phyloP scores from a whole-genome alignment of 2,888 invertebrate genomes.

The Hartigia nigra region DNA sequence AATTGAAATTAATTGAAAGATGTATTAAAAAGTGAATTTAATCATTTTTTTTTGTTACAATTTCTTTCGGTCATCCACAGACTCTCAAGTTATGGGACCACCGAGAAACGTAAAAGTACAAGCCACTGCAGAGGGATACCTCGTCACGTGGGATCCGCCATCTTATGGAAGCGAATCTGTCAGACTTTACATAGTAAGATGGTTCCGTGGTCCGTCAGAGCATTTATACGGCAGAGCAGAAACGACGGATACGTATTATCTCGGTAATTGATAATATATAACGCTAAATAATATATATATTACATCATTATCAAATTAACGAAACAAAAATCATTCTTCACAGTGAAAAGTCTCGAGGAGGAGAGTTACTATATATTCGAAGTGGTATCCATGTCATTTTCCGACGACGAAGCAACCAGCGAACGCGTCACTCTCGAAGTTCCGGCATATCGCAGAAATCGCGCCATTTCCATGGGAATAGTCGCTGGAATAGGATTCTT shows the following conservation, averaged over 20 bases:
- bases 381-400: slow-evolving; percentile 75
- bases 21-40: neutral
- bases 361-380: slow-evolving; percentile 81
- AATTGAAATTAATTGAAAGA: neutral
- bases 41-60: too few relatives aligned
- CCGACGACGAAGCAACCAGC: slow-evolving; percentile 73
- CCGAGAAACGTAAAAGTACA: slow-evolving; percentile 79
- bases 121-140: slow-evolving; percentile 79
- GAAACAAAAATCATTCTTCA: slow-evolving; percentile 31
- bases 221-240: slow-evolving; percentile 75
- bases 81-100: slow-evolving; percentile 68
- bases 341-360: slow-evolving; percentile 78
- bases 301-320: neutral
- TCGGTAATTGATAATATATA: slow-evolving; percentile 67
- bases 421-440: slow-evolving; percentile 74
- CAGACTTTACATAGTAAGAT: slow-evolving; percentile 75
- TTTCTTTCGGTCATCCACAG: slow-evolving; percentile 25
- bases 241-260: slow-evolving; percentile 77
- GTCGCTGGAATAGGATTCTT: slow-evolving; percentile 78
- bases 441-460: slow-evolving; percentile 77
- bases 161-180: slow-evolving; percentile 70
- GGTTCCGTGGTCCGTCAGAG: slow-evolving; percentile 75
- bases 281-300: neutral
- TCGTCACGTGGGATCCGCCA: slow-evolving; percentile 81
- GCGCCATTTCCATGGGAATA: slow-evolving; percentile 78